Base-by-base conservation (phyloP, 37 sponge, comb jelly and placozoan species). In the Crambe crambe region DNA sequence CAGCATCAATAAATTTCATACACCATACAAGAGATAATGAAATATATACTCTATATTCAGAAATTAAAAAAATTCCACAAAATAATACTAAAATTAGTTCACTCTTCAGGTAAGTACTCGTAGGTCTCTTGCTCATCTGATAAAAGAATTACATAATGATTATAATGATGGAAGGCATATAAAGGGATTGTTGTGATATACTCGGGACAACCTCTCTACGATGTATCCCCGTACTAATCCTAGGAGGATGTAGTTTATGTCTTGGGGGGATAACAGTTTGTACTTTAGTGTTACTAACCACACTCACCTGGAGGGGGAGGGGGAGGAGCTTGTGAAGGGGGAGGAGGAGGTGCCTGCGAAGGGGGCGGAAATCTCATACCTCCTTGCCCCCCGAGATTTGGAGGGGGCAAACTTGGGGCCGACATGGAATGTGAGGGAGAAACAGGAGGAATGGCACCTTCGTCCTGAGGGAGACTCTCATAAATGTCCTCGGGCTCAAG, bases 391-490 rank as follows among this genome's bases (percentile, higher is more conserved):
- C 35, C 66, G 17, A 23, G 10, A 40, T 41, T 23, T 39, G 70
- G 70, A 42, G 68, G 68, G 35, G 54, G 79, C 68, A 65, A 4
- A 37, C 23, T 2, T 38, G 70, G 70, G n/a, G n/a, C n/a, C n/a
- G n/a, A n/a, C 27, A 37, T 29, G 21, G 68, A 32, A 42, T 29
- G 30, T 6, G 36, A 36, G 2, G 22, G 37, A 6, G 58, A 36
- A 30, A 58, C 18, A 10, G 58, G 36, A 12, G 58, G 59, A 39
- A 29, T 54, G 21, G 37, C 77, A 27, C 22, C 25, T 0, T 41
- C 65, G 25, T 61, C 82, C 30, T 44, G 68, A 23, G 73, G 73
- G 6, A 81, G 82, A 58, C 71, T 43, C 62, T 81, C 82, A 31
- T 81, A 81, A 36, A 81, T 39, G 60, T 72, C 73, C n/a, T 72